Evolutionary conservation across 2,113 vertebrate species (phyloP), one percentile per base, ranked within the genome.

Genomic region (Passer domesticus): DNA sequence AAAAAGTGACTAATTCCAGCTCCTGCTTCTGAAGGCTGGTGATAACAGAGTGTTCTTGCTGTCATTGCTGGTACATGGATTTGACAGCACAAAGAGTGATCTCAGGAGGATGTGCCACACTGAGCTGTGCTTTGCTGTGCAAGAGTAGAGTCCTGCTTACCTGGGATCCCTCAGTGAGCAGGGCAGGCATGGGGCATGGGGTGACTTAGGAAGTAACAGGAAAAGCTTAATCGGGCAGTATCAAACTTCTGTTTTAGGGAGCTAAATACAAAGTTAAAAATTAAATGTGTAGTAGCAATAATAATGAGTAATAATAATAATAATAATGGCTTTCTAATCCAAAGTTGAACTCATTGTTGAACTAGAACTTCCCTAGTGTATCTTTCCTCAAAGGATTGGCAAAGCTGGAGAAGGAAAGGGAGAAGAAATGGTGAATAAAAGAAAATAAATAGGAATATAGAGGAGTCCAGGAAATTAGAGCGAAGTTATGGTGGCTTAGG

Each of bases 401-500:
- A 7, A 56, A 72, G 17, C 24, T 80, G 31, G 60, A 62, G 43
- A 44, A 41, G 43, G 58, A 64, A 60, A 20, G 41, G n/a, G 22
- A 46, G 50, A 67, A 55, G n/a, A 73, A 68, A 37, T 7, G 33
- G 7, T 25, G 6, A 46, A 22, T 47, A 9, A 70, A 67, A 72
- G 10, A n/a, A 50, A 62, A 31, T 2, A 56, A 81, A 43, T 16
- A 22, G 15, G 12, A 74, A 21, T 69, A 22, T 4, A 68, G 64
- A 46, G 4, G 62, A 69, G n/a, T 30, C 14, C 24, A 35, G 47
- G 69, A 82, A 78, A 31, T 6, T 0, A 41, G 63, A 67, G 27
- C 0, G 0, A 27, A 44, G 27, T 27, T n/a, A 5, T 1, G 10
- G 31, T 10, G 5, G 7, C 10, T 66, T 55, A 63, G 63, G n/a